Base-by-base conservation (phyloP, 2,888 invertebrate species). In the Cataglyphis albicans region DNA sequence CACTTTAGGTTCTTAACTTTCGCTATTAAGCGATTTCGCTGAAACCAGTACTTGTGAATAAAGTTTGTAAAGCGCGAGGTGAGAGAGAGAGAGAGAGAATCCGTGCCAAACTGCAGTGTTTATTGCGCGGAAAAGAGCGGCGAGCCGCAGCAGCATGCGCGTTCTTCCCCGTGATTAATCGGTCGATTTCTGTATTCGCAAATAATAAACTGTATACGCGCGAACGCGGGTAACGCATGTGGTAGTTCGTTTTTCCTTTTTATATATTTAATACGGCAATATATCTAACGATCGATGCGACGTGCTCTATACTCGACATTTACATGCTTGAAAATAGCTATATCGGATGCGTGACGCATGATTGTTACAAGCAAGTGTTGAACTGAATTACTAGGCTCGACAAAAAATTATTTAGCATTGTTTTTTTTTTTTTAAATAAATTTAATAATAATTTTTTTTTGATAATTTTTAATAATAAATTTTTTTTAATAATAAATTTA, bases 21-120 rank as follows among this genome's bases (percentile, higher is more conserved):
- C 68, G 82, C 82, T 68, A 78, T 82, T 80, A 82, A 78, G 82
- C 82, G 68, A 78, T 82, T 78, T 78, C 68, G 82, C 68, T 80
- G 61, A 68, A 68, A 80, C 68, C 59, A 15, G 80, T 67, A 78
- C 78, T 82, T 78, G 78, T 67, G 44, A 63, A 52, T 29, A 75
- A 81, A 81, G 81, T 75, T 75, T 55, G 55, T 35, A 59, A 78
- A 57, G 59, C 64, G 59, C 68, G 73, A 64, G 72, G 70, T 35
- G 32, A 70, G 41, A 44, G 41, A 44, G 12, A 44, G 81, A 81
- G 80, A 70, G 70, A 32, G 70, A 52, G 32, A 70, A 72, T 21
- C 59, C 38, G 38, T 59, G 18, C n/a, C 48, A 48, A 48, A 48
- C 48, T 48, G n/a, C 52, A n/a, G 52, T n/a, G 52, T 52, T 52